phyloP scores from a whole-genome alignment of 2,797 vertebrate genomes.

The Pangasius macronema region DNA sequence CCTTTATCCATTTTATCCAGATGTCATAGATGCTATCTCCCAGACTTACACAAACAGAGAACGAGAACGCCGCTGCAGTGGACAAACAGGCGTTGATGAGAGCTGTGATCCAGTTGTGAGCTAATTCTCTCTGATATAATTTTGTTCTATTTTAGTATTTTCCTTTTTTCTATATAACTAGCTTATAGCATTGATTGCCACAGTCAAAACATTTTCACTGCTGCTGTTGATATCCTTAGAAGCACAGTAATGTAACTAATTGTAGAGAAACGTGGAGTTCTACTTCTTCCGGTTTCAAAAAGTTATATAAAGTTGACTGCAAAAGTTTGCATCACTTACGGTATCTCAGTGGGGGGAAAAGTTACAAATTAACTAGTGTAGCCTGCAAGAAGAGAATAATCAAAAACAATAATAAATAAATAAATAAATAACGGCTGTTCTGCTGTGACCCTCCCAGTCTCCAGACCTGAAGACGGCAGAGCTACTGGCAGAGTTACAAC shows the following conservation, averaged over 20 bases:
- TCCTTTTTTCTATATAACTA: background rate
- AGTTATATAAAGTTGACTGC: background rate
- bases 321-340: background rate
- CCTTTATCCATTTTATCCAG: conserved; percentile 1
- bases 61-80: background rate
- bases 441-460: background rate
- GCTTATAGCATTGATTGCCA: background rate
- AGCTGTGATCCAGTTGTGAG: background rate
- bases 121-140: background rate
- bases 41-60: background rate
- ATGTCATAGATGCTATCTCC: conserved; percentile 1
- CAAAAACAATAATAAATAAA: background rate
- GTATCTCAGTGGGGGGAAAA: background rate
- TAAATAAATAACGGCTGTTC: background rate
- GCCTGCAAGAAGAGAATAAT: background rate
- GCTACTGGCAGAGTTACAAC: background rate
- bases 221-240: background rate
- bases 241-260: background rate
- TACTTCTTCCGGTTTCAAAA: background rate
- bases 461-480: background rate
- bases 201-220: background rate
- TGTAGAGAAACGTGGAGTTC: background rate
- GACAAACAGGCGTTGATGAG: background rate
- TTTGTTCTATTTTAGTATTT: background rate
- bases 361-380: background rate